phyloP scores from a whole-genome alignment of 2,113 vertebrate species.

The Cardinalis cardinalis region DNA sequence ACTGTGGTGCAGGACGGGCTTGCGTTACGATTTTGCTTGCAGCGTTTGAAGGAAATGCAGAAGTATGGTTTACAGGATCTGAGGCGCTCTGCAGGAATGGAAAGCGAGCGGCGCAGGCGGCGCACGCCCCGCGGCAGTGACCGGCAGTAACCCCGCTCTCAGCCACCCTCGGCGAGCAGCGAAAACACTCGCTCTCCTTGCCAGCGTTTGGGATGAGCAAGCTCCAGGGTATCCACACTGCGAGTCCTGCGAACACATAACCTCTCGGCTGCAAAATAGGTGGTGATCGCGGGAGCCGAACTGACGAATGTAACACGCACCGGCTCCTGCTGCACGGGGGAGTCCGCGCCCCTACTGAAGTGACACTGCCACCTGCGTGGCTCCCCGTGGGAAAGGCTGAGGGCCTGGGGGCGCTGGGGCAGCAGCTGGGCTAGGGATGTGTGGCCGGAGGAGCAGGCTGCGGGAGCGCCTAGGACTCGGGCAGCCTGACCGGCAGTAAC shows the following conservation, averaged over 20 bases:
- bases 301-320: rapidly evolving
- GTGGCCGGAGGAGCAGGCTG: not conserved
- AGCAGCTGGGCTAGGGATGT: not conserved
- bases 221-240: not conserved
- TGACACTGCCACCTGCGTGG: not conserved
- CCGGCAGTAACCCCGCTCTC: conserved; percentile 69
- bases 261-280: not conserved
- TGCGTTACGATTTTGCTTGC: not conserved
- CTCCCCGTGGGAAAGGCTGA: not conserved
- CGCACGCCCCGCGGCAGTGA: conserved; percentile 7
- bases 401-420: too few relatives aligned
- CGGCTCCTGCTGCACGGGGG: not conserved
- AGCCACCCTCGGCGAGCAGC: not conserved
- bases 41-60: not conserved
- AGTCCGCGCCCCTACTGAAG: rapidly evolving
- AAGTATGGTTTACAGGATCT: not conserved
- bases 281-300: rapidly evolving
- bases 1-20: not conserved
- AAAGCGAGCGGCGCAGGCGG: not conserved
- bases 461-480: not conserved
- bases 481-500: conserved; percentile 65
- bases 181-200: not conserved
- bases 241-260: not conserved
- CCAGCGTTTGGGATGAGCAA: not conserved
- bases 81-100: not conserved